phyloP scores from a whole-genome alignment of 2,888 invertebrate species.

The Aspidapion aeneum region DNA sequence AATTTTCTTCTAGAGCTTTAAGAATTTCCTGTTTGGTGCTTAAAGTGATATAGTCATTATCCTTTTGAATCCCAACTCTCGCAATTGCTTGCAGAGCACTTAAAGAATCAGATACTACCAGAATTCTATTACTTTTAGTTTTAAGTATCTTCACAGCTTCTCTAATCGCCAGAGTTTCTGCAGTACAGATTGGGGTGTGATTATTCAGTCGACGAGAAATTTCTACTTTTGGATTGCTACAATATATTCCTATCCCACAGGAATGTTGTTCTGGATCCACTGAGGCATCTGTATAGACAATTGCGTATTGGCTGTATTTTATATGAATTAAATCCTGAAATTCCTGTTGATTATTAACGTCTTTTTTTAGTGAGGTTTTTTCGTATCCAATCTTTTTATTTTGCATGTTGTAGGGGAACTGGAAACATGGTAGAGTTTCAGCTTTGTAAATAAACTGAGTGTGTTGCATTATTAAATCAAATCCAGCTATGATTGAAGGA shows the following conservation, averaged over 20 bases:
- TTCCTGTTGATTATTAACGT: not conserved
- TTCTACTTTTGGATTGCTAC: not conserved
- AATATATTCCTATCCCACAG: not conserved
- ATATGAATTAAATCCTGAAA: not conserved
- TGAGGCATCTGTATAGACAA: not conserved
- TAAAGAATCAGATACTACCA: not conserved
- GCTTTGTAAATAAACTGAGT: not conserved
- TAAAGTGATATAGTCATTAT: not conserved
- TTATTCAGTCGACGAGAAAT: not conserved
- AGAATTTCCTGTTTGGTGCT: not conserved
- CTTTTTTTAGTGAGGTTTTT: not conserved
- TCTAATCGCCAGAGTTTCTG: not conserved
- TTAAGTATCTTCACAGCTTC: not conserved
- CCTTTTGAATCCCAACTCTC: not conserved
- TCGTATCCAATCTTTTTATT: not conserved
- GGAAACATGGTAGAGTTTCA: not conserved
- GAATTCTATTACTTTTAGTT: not conserved
- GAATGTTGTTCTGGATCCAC: not conserved
- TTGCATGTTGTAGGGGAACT: not conserved
- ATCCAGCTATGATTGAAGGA: not conserved
- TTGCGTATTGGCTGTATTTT: not conserved
- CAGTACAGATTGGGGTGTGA: not conserved
- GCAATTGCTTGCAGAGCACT: not conserved
- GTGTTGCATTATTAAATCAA: not conserved
- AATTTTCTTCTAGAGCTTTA: not conserved